phyloP scores from a whole-genome alignment of 2,113 vertebrate genomes.

The Glareola pratincola region DNA sequence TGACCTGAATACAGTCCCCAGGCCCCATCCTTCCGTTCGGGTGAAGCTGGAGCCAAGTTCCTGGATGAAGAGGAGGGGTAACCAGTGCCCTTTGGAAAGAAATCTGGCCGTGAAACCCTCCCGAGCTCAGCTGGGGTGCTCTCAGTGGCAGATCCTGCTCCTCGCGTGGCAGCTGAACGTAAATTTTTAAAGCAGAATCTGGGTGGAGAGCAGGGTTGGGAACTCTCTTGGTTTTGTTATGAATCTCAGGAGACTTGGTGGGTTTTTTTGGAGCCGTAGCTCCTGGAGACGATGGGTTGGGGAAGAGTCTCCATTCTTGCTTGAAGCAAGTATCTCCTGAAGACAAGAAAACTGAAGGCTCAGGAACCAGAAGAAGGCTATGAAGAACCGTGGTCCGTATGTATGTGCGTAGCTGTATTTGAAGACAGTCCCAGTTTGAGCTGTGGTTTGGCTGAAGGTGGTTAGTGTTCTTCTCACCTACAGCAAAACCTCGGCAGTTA shows the following conservation, averaged over 20 bases:
- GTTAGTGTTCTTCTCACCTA: fast-evolving
- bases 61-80: neutral
- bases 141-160: neutral
- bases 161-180: fast-evolving
- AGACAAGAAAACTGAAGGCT: neutral
- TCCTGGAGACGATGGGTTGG: neutral
- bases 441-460: neutral
- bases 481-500: neutral
- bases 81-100: neutral
- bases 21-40: fast-evolving
- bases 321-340: neutral
- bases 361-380: neutral
- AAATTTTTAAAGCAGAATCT: neutral
- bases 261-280: neutral
- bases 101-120: neutral
- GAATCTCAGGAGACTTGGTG: neutral
- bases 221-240: neutral
- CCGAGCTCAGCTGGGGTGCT: neutral
- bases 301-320: neutral
- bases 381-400: fast-evolving
- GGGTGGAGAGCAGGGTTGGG: neutral
- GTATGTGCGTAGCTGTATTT: fast-evolving
- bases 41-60: neutral
- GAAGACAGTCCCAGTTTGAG: neutral
- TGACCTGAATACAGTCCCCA: neutral